Percentiles rank a stretch among this genome's conserved stretches.
phyloP scores from a whole-genome alignment of 1,140 invertebrate genomes.

The Drosophila watanabei region DNA sequence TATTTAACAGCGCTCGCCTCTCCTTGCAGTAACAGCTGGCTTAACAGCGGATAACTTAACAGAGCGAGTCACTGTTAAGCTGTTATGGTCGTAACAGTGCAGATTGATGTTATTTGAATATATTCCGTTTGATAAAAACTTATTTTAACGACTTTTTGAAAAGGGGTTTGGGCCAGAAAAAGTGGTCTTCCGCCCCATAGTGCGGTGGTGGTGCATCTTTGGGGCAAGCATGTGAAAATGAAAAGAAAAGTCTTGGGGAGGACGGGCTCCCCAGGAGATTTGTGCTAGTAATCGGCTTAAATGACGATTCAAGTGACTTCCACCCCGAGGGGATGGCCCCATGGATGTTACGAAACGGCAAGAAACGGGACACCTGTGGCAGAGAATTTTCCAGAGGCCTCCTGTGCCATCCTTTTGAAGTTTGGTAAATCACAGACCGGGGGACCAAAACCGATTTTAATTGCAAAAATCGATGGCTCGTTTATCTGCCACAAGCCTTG shows the following conservation, averaged over 20 bases:
- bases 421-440: constrained; percentile 13
- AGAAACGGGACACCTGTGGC: constrained; percentile 38
- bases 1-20: no score
- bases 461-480: constrained; percentile 45
- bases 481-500: constrained; percentile 23
- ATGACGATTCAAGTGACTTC: constrained; percentile 54
- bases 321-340: constrained; percentile 12
- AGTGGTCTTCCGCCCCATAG: no score
- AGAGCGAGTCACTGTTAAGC: no score
- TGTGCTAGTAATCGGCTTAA: constrained; percentile 76
- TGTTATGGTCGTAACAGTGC: no score
- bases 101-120: no score
- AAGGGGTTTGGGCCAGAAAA: no score
- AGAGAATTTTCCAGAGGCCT: constrained; percentile 2
- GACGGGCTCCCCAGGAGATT: constrained; percentile 44
- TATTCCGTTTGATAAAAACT: no score
- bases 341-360: constrained; percentile 27
- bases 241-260: neutral
- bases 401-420: constrained; percentile 23
- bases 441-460: constrained; percentile 38
- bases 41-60: no score
- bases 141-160: no score
- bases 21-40: no score
- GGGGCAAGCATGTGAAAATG: neutral
- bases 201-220: constrained; percentile 26